Conservation (phyloP, 2,113 vertebrate genomes). For the Craseonycteris thonglongyai region DNA sequence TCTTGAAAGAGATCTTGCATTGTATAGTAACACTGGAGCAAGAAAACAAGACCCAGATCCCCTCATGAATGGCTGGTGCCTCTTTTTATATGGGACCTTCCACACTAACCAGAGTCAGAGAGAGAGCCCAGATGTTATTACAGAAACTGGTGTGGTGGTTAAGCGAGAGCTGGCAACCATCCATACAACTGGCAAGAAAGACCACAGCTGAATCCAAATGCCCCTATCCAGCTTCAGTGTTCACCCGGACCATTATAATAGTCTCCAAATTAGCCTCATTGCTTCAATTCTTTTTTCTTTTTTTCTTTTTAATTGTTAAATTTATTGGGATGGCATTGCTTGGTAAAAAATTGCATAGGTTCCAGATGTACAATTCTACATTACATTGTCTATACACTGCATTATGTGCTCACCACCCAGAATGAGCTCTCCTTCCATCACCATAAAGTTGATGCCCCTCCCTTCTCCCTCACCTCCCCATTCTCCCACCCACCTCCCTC, state of each 20-base stretch:
- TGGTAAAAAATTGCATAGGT: too few relatives aligned
- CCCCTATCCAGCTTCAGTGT: neutral
- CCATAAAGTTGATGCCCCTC: too few relatives aligned
- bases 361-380: too few relatives aligned
- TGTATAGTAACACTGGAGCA: neutral
- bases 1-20: conserved; percentile 37
- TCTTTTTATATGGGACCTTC: neutral
- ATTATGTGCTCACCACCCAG: too few relatives aligned
- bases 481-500: too few relatives aligned
- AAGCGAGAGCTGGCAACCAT: neutral
- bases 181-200: neutral
- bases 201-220: neutral
- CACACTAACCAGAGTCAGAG: neutral
- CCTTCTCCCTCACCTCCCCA: too few relatives aligned
- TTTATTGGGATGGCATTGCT: too few relatives aligned
- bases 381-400: too few relatives aligned
- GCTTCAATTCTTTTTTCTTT: neutral
- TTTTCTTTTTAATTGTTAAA: too few relatives aligned
- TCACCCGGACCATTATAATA: neutral
- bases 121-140: neutral
- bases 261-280: neutral
- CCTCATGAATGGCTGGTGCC: neutral
- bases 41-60: neutral
- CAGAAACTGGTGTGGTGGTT: neutral
- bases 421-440: too few relatives aligned